Evolutionary conservation across 2,888 invertebrate species (phyloP).

Genomic region (Drosophila emarginata): DNA sequence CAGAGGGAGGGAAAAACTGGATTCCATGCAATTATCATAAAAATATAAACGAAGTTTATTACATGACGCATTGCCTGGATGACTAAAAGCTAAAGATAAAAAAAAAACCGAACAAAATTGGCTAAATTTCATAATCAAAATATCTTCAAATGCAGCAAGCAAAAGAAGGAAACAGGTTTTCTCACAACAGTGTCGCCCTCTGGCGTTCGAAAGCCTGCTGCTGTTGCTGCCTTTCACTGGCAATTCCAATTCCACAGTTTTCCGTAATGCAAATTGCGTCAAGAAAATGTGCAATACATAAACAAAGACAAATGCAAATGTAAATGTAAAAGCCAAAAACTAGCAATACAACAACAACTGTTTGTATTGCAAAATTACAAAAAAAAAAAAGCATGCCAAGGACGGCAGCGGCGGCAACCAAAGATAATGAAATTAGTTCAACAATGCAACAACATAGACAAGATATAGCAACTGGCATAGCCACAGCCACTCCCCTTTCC

Average conservation of each 20-base stretch:
- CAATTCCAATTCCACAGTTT: constrained; percentile 27
- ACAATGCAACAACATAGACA: constrained; percentile 38
- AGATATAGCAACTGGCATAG: neutral
- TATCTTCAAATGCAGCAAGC: constrained; percentile 6
- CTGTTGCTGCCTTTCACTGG: constrained; percentile 29
- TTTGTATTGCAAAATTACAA: constrained; percentile 60
- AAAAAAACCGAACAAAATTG: constrained; percentile 44
- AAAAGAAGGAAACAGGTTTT: constrained; percentile 61
- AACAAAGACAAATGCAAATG: constrained; percentile 40
- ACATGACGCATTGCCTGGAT: constrained; percentile 1
- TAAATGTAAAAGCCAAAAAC: neutral
- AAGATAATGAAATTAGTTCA: constrained; percentile 67
- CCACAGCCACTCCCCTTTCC: neutral
- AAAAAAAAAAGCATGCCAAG: constrained; percentile 68
- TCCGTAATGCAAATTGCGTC: constrained; percentile 38
- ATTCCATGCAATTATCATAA: constrained; percentile 18
- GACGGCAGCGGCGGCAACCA: constrained; percentile 44
- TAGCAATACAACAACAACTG: neutral
- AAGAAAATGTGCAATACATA: constrained; percentile 31
- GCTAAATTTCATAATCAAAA: constrained; percentile 14
- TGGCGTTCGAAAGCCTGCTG: constrained; percentile 26
- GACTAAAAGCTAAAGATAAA: constrained; percentile 31
- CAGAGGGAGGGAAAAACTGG: constrained; percentile 13
- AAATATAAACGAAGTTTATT: constrained; percentile 44
- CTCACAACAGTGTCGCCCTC: constrained; percentile 47